These are phyloP conservation scores for Chiroxiphia lanceolata DNA, from an alignment of 2,797 vertebrate genomes.

Conservation along the genomic window DNA sequence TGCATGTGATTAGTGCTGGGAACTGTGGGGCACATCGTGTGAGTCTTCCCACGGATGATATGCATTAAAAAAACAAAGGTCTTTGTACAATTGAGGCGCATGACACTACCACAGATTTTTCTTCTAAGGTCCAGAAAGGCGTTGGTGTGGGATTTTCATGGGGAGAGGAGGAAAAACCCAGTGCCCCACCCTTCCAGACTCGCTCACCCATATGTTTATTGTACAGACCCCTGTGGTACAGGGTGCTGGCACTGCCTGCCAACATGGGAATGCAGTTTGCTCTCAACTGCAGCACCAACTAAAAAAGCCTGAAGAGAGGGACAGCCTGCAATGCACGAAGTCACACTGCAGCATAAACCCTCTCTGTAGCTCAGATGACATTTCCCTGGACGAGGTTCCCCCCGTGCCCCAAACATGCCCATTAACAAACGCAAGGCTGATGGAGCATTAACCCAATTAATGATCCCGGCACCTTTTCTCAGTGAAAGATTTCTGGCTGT, in stretches of 20 bases:
- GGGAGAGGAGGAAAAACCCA: background rate
- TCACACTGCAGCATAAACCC: accelerated
- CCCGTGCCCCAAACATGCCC: background rate
- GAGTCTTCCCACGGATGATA: background rate
- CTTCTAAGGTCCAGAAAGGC: background rate
- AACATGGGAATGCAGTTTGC: accelerated
- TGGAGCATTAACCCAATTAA: constrained; percentile 45
- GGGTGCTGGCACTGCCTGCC: background rate
- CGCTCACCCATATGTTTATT: accelerated
- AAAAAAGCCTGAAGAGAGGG: background rate
- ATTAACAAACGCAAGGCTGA: constrained; percentile 5
- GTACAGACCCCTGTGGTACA: accelerated
- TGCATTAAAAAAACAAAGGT: background rate
- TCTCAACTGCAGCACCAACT: accelerated
- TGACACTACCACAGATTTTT: background rate
- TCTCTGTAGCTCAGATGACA: background rate
- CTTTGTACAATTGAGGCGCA: accelerated
- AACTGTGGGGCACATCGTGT: accelerated
- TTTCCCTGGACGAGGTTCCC: background rate
- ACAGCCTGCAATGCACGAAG: background rate
- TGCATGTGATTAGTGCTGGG: accelerated
- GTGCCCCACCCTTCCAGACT: background rate
- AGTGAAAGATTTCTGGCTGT: background rate
- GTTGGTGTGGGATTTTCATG: accelerated
- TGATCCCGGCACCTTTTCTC: background rate